Evolutionary conservation across 2,888 invertebrate species (phyloP).

Genomic region (Orthonevra nobilis): DNA sequence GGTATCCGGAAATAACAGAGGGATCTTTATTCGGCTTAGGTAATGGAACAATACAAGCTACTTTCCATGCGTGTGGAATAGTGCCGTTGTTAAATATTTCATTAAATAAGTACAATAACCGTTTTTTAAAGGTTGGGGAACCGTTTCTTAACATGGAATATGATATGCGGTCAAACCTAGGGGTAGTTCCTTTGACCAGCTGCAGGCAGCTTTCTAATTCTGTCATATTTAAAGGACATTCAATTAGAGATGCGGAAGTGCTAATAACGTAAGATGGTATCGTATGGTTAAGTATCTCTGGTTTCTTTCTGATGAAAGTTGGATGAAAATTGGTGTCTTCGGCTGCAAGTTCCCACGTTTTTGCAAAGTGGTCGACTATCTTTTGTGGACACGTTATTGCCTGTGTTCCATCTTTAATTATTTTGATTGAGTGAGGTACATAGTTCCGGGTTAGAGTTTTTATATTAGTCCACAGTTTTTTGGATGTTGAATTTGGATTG

Average conservation of each 20-base stretch:
- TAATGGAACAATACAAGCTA: constrained; percentile 5
- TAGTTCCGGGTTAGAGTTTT: constrained; percentile 18
- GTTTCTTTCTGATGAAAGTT: not conserved
- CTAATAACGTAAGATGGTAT: not conserved
- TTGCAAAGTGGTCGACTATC: too few species aligned
- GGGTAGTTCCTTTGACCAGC: constrained; percentile 27
- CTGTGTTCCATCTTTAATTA: not conserved
- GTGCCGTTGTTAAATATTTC: not conserved
- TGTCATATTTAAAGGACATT: constrained; percentile 1
- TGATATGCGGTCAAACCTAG: constrained; percentile 24
- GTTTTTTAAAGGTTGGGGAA: constrained; percentile 4
- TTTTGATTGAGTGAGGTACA: constrained; percentile 8
- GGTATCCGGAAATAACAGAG: constrained; percentile 7
- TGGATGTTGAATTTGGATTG: constrained; percentile 8
- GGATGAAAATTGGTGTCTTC: constrained; percentile 1
- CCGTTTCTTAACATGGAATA: constrained; percentile 27
- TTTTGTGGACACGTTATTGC: not conserved
- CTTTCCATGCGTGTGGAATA: constrained; percentile 34
- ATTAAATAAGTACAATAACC: constrained; percentile 11
- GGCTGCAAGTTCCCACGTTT: not conserved
- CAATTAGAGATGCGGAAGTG: not conserved
- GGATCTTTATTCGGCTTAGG: constrained; percentile 10
- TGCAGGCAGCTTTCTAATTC: constrained; percentile 5
- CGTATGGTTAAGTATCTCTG: too few species aligned
- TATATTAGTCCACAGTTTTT: constrained; percentile 29